Conservation (phyloP, 2,797 vertebrate genomes). For the Ceryle rudis region DNA sequence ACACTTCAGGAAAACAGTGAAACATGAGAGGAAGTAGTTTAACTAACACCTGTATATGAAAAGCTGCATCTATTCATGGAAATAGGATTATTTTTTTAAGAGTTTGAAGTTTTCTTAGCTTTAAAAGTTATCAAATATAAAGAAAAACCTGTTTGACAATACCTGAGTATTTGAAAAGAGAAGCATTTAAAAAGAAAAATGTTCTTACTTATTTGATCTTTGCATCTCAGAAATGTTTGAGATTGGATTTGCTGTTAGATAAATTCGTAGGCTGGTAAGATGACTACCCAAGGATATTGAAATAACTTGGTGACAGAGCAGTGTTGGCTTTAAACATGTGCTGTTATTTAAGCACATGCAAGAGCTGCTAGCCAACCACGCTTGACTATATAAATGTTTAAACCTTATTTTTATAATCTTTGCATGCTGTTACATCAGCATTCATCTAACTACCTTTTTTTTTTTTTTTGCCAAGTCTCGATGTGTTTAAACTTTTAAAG, state of each 20-base stretch:
- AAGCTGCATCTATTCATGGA: neutral
- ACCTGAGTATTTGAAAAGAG: neutral
- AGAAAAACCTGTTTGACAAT: neutral
- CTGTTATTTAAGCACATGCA: neutral
- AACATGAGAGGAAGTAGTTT: neutral
- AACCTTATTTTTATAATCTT: neutral
- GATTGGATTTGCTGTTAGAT: neutral
- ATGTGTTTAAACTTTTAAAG: neutral
- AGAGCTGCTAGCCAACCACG: neutral
- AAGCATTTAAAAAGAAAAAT: neutral
- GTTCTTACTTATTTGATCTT: neutral
- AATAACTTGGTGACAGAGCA: neutral
- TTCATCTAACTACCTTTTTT: neutral
- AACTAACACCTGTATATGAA: neutral
- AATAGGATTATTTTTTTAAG: neutral
- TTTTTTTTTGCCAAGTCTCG: neutral
- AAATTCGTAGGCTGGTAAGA: neutral
- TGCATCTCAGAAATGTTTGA: neutral
- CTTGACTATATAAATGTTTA: neutral
- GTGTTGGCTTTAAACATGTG: neutral
- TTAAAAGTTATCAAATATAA: neutral
- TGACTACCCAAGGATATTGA: neutral
- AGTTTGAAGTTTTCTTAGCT: neutral
- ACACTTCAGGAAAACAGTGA: neutral
- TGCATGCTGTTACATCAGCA: neutral